Evolutionary conservation across 2,888 invertebrate species (phyloP).

Genomic region (Oscheius myriophilus): DNA sequence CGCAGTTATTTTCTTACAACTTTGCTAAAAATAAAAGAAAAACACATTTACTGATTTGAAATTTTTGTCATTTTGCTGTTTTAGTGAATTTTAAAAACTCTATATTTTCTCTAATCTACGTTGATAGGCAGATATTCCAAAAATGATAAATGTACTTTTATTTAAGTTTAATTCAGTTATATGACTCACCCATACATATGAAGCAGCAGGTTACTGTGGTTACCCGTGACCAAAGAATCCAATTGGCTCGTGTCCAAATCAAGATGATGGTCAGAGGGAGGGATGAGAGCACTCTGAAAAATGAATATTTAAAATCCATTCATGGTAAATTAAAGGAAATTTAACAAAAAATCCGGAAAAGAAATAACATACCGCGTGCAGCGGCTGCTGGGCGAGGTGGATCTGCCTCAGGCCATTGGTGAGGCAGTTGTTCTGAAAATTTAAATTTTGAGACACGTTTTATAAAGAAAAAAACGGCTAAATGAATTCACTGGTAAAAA

Average conservation of each 20-base stretch:
- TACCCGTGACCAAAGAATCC: conserved; percentile 53
- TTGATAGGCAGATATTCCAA: not conserved
- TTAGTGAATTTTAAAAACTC: no score
- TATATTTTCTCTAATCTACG: no score
- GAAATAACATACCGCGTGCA: conserved; percentile 40
- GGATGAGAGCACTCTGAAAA: conserved; percentile 46
- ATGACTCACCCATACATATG: conserved; percentile 49
- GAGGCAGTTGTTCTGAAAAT: not conserved
- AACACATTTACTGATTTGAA: no score
- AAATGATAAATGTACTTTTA: not conserved
- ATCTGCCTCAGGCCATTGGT: conserved; percentile 13
- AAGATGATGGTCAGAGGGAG: conserved; percentile 53
- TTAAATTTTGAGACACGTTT: no score
- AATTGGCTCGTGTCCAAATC: conserved; percentile 57
- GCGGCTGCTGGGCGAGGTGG: conserved; percentile 37
- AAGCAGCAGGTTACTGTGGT: conserved; percentile 51
- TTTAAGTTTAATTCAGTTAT: not conserved
- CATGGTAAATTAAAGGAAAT: not conserved
- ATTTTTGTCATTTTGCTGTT: no score
- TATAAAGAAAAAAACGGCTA: no score
- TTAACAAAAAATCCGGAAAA: not conserved
- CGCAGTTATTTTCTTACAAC: no score
- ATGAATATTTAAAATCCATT: no score
- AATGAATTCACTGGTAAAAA: no score
- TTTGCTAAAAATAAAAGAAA: no score